Percentiles rank a stretch among this genome's conserved stretches.
Evolutionary conservation across 2,888 invertebrate species (phyloP).

Genomic region (Anticlea derivata): DNA sequence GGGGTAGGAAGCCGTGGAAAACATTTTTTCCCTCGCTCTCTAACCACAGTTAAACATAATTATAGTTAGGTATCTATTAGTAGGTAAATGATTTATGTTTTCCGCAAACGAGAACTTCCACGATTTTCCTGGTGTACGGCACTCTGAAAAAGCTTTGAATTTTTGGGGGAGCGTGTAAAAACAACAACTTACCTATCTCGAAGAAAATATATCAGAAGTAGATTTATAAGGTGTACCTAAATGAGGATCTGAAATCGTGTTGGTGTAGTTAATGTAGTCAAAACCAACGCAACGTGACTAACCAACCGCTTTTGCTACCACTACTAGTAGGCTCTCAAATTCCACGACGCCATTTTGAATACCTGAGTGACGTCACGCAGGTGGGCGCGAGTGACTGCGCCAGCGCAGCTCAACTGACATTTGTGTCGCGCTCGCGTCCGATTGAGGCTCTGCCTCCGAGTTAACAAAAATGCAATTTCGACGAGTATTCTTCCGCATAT

Average conservation of each 20-base stretch:
- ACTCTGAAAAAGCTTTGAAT: conserved; percentile 1
- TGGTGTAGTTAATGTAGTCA: conserved; percentile 33
- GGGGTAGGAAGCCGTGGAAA: conserved; percentile 33
- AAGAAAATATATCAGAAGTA: background rate
- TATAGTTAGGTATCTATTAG: conserved; percentile 13
- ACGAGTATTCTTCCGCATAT: conserved; percentile 67
- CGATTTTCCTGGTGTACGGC: background rate
- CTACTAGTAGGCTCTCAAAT: conserved; percentile 78
- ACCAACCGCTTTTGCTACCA: conserved; percentile 48
- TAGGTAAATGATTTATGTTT: conserved; percentile 13
- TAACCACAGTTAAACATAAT: conserved; percentile 17
- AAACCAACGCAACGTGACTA: conserved; percentile 37
- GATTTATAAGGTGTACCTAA: conserved; percentile 10
- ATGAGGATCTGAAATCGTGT: conserved; percentile 24
- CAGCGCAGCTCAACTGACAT: conserved; percentile 69
- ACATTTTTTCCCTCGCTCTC: conserved; percentile 30
- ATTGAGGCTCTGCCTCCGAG: conserved; percentile 73
- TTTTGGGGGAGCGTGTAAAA: background rate
- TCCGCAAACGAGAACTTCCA: conserved; percentile 8
- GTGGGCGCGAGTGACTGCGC: conserved; percentile 76
- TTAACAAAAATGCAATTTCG: conserved; percentile 72
- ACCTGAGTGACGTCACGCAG: conserved; percentile 77
- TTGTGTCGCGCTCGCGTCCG: conserved; percentile 71
- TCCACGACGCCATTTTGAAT: conserved; percentile 82
- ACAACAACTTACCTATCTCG: background rate